Percentiles rank a stretch among this genome's conserved stretches.
phyloP scores from a whole-genome alignment of 2,888 invertebrate genomes.

The Melinaea menophilus region DNA sequence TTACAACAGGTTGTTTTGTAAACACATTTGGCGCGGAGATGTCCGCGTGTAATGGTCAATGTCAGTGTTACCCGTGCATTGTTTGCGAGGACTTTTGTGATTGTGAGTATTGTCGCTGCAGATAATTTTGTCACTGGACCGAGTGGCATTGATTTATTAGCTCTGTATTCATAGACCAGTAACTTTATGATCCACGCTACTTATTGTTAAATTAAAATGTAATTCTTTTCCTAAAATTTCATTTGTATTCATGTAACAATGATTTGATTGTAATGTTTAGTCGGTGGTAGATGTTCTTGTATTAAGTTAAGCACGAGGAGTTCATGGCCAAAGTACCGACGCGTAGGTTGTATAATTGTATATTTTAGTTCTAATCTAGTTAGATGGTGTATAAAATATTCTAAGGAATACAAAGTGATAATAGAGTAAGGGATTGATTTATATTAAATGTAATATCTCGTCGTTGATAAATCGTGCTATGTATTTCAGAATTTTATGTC shows the following conservation, averaged over 20 bases:
- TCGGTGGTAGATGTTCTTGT: conserved; percentile 11
- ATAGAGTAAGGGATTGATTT: conserved; percentile 69
- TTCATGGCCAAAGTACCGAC: conserved; percentile 73
- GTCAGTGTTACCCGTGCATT: conserved; percentile 47
- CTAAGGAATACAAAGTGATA: conserved; percentile 74
- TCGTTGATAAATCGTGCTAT: conserved; percentile 59
- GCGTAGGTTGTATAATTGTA: conserved; percentile 72
- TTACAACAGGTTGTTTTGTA: conserved; percentile 54
- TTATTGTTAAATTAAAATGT: conserved; percentile 31
- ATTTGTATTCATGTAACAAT: conserved; percentile 11
- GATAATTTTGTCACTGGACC: conserved; percentile 54
- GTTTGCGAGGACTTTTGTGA: conserved; percentile 52
- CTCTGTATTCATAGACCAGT: conserved; percentile 40
- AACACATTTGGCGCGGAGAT: conserved; percentile 44
- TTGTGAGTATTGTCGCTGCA: conserved; percentile 37
- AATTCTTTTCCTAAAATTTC: conserved; percentile 12
- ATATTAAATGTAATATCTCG: conserved; percentile 50
- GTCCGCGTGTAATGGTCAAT: conserved; percentile 49
- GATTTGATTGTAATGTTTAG: conserved; percentile 11
- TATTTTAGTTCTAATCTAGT: conserved; percentile 42
- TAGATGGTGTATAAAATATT: conserved; percentile 52
- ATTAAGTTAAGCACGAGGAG: conserved; percentile 26
- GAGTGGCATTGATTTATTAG: conserved; percentile 66
- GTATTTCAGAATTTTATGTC: conserved; percentile 54
- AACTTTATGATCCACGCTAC: conserved; percentile 33